A percentile compares a stretch with the other conserved stretches of the same genome.
Conservation (phyloP, 2,797 vertebrate species). For the Amphiprion clarkii region DNA sequence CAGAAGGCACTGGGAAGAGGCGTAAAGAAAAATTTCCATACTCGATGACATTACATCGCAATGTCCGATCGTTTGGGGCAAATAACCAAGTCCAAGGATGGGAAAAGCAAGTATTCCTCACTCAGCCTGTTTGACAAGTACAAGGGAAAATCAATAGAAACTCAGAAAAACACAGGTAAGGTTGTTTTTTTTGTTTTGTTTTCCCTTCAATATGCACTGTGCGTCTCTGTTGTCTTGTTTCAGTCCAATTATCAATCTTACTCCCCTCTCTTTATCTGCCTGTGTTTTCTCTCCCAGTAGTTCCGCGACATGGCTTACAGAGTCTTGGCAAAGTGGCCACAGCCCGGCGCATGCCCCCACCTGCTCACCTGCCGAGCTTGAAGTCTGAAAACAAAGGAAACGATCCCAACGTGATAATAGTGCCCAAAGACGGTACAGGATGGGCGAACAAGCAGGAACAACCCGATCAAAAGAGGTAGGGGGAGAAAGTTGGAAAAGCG, state of each 20-base stretch:
- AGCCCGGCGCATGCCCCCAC: slow-evolving; percentile 99
- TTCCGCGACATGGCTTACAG: slow-evolving; percentile 99
- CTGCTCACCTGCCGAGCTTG: slow-evolving; percentile 99
- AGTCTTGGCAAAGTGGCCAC: slow-evolving; percentile 99
- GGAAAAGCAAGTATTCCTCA: slow-evolving; percentile 99
- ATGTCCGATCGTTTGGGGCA: slow-evolving; percentile 99
- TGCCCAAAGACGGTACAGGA: slow-evolving; percentile 99
- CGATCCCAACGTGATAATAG: slow-evolving; percentile 99
- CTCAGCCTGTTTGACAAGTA: slow-evolving; percentile 99
- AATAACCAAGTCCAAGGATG: slow-evolving; percentile 99
- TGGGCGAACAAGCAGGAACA: slow-evolving; percentile 99
- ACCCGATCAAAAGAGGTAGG: slow-evolving; percentile 98
- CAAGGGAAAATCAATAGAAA: slow-evolving; percentile 99
- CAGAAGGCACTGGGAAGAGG: slow-evolving; percentile 93
- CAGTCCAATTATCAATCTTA: not conserved
- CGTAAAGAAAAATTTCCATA: slow-evolving; percentile 98
- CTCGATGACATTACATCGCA: slow-evolving; percentile 99
- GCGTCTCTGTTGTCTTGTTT: not conserved
- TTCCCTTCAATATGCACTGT: not conserved
- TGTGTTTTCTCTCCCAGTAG: slow-evolving; percentile 80
- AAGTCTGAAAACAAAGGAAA: slow-evolving; percentile 99
- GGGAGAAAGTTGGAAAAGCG: not conserved
- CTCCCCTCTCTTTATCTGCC: not conserved
- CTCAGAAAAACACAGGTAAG: slow-evolving; percentile 97
- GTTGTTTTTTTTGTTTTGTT: not conserved